Base-by-base conservation (phyloP, 2,888 invertebrate species). In the Eupithecia insigniata region DNA sequence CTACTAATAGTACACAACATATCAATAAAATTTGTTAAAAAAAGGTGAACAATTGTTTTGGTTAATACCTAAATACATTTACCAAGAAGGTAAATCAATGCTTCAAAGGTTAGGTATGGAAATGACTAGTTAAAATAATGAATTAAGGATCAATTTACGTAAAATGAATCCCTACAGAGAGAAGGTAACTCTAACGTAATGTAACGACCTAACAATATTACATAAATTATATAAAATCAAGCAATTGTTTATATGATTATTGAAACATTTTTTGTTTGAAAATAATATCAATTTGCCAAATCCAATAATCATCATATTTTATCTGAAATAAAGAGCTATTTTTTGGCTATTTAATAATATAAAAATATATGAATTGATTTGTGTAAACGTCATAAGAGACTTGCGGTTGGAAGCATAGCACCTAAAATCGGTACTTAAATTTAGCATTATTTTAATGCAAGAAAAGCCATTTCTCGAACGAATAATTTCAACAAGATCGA, bases 21-120 rank as follows among this genome's bases (percentile, higher is more conserved):
- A 89, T 88, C 89, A 87, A 92, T 93, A 93, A 92, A 93, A 92
- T 93, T 92, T 92, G 87, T 91, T 91, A 91, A 92, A 86, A 55
- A 72, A 80, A 86, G n/a, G 86, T 89, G 89, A 93, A 93, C 92
- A 93, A 92, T 92, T 78, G 83, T 88, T 93, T 93, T 93, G 93
- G 93, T 92, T 92, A 92, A 88, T 90, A 88, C 82, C 88, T 88
- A 64, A 60, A 60, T 55, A n/a, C 36, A 36, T 36, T 36, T 64
- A 62, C 62, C 62, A 12, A 36, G 36, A 22, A 32, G 87, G 87
- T 87, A 84, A 62, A 81, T 84, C 84, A 87, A 55, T 70, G 81
- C 80, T 78, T 76, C 70, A 76, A 72, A 72, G 66, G 70, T 62
- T 64, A 67, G 76, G 78, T 64, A 71, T 77, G 78, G 81, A 87